Percentiles rank a stretch among this genome's conserved stretches.
These are phyloP conservation scores for Calonectris borealis DNA, from an alignment of 2,113 vertebrate species.

Conservation along the genomic window DNA sequence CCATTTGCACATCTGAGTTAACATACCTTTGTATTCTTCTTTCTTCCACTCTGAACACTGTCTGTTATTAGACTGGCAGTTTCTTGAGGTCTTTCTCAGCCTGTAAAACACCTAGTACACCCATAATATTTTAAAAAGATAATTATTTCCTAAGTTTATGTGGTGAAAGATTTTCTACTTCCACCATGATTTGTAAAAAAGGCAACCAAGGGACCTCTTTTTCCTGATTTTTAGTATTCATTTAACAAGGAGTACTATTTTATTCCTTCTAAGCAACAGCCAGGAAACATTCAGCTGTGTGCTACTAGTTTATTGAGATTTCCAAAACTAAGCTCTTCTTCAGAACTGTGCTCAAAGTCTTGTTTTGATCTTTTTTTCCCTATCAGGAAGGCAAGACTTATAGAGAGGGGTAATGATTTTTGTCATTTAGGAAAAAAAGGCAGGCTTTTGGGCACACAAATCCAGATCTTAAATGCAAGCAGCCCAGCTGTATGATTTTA, in stretches of 20 bases:
- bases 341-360: background rate
- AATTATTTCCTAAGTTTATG: background rate
- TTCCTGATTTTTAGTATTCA: background rate
- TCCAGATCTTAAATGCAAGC: background rate
- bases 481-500: background rate
- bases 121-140: background rate
- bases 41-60: background rate
- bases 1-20: background rate
- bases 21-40: background rate
- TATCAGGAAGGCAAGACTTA: background rate
- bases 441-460: background rate
- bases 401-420: background rate
- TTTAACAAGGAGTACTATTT: background rate
- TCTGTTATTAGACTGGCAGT: background rate
- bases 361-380: background rate
- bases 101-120: background rate
- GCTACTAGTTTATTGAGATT: background rate
- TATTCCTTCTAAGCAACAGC: background rate
- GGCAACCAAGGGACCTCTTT: background rate
- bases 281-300: background rate
- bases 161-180: background rate
- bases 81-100: background rate
- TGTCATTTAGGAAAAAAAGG: background rate
- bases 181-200: background rate
- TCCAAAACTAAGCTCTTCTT: background rate